Evolutionary conservation across 1,140 invertebrate species (phyloP), one percentile per base, ranked within the genome.

Genomic region (Macrosteles quadrilineatus): DNA sequence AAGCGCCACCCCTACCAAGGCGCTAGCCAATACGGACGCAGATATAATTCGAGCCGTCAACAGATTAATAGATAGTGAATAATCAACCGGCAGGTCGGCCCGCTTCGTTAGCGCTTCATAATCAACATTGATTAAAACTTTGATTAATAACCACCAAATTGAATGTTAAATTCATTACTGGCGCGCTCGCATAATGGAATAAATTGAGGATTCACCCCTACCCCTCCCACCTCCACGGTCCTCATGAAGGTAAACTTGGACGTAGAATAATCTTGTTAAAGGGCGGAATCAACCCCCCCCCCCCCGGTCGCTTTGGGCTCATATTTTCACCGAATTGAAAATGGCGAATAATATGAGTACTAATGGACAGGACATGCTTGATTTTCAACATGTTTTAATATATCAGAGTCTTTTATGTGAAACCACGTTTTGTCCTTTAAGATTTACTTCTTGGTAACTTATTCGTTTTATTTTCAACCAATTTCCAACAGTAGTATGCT

Each of bases 91-190:
- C 68, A 69, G 59, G 62, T 45, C 47, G 47, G 47, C 47, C 27
- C 23, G 68, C 53, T 69, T 69, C 47, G 67, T 71, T 71, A 71
- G 27, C 50, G 59, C 59, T 21, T 64, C 57, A 69, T 69, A 69
- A 69, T 69, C 36, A 69, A 69, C 68, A 45, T 63, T 72, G 67
- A 72, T 72, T 67, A 72, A 72, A 72, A 68, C 59, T 72, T 72
- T 68, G 71, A 72, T 72, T 72, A 72, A 67, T 68, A 63, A 68
- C 66, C 43, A 21, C 45, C 43, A 64, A 68, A 72, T 68, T 68
- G 66, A 40, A 68, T 62, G 65, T 68, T 67, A 72, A 72, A 72
- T 72, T 72, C 57, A 68, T 72, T 68, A 71, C 36, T 14, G 68
- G 64, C 57, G 68, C 68, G 14, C 68, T 36, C 9, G 68, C 23